Evolutionary conservation across 2,113 vertebrate species (phyloP), one percentile per base, ranked within the genome.

Genomic region (Menidia beryllina): DNA sequence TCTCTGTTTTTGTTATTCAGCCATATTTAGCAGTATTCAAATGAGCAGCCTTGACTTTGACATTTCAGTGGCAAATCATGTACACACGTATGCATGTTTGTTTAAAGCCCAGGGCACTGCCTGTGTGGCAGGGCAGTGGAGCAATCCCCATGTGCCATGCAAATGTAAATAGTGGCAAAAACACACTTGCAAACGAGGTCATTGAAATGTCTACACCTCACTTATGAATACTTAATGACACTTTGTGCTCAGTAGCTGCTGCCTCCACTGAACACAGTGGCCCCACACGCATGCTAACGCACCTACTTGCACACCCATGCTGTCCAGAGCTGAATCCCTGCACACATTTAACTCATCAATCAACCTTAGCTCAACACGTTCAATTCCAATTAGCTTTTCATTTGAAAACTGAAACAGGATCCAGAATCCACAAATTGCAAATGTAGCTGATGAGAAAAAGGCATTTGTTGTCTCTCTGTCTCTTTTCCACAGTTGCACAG

Each of bases 151-250:
- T 82, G 89, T 72, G 75, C 78, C 83, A 83, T 86, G 89, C 82
- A 91, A 87, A 93, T 91, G 83, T 87, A 91, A 89, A 93, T 85
- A 91, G 87, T 87, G 87, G 86, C 91, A 83, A 85, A 89, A 84
- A 75, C 77, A 86, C 75, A 75, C 77, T 87, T 61, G 62, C 87
- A 90, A 91, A 92, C 88, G 84, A 92, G 90, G 92, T 89, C 90
- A 87, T 92, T 88, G 87, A 88, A 88, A 91, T 89, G 79, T 85
- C 72, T 80, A 82, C 84, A 89, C 73, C 89, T 90, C 69, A 84
- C 85, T 90, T 92, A 91, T 92, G 91, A 93, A 92, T 93, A 88
- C 89, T 90, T 92, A 91, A 93, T 93, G 90, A 69, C 83, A 90
- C 79, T 87, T 87, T 82, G 81, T 63, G 79, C 79, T 82, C 60